Evolutionary conservation across 1,140 invertebrate species (phyloP), one percentile per base, ranked within the genome.

Genomic region (Cylas formicarius): DNA sequence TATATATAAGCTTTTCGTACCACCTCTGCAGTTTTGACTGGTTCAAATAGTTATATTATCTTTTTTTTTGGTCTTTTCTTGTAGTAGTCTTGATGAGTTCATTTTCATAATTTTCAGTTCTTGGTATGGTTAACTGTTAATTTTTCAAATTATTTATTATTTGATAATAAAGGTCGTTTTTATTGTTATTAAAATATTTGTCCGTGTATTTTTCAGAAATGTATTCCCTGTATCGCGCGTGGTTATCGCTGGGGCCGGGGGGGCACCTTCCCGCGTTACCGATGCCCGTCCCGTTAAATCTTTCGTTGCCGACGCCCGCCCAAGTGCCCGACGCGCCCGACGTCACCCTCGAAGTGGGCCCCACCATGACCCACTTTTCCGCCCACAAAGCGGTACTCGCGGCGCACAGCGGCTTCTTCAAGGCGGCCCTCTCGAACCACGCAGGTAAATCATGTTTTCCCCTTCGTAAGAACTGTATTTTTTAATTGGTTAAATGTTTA

Each of bases 331-430:
- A 71, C 53, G 61, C 75, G 52, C 78, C 78, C 5, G 77, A 82
- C 55, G 76, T 81, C 0, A 63, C 80, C 13, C 63, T 82, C 0
- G 69, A 76, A 57, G 78, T 81, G 6, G 79, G 79, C 0, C 76
- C 76, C 14, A 67, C 68, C 2, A 70, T 73, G 41, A 74, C 77
- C 2, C 73, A 81, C 24, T 85, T 84, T 62, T 74, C 78, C 0
- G 81, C 81, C 1, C 81, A 85, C 53, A 72, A 74, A 7, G 60
- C 69, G 11, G 69, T 85, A 4, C 58, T 86, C n/a, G 71, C 77
- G 3, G 71, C 76, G 7, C 81, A 86, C 56, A 84, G 81, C 53
- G 82, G 81, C 4, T 86, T 83, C 56, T 69, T 81, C 49, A 71
- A 76, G 41, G 73, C 75, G 3, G 67, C 73, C 18, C 65, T 78